Conservation (phyloP, 1,140 invertebrate genomes). For the Babylonia areolata region DNA sequence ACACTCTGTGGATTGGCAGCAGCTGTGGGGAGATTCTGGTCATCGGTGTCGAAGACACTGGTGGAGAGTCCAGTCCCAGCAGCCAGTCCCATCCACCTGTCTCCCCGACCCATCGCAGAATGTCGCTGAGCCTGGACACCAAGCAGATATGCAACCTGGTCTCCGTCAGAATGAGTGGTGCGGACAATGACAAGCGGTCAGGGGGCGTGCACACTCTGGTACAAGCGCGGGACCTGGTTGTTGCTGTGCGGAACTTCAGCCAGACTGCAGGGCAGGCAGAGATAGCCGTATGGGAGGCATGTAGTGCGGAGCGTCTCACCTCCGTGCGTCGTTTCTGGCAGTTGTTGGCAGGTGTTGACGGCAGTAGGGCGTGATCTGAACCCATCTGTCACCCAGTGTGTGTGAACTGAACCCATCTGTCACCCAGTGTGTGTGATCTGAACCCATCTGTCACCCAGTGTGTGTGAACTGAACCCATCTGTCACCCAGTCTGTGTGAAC, state of each 20-base stretch:
- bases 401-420: too few species aligned
- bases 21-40: slow-evolving; percentile 52
- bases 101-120: neutral
- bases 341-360: neutral
- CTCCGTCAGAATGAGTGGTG: slow-evolving; percentile 29
- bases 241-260: slow-evolving; percentile 42
- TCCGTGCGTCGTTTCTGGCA: slow-evolving; percentile 44
- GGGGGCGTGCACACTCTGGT: slow-evolving; percentile 43
- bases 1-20: slow-evolving; percentile 53
- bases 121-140: slow-evolving; percentile 8
- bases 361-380: too few species aligned
- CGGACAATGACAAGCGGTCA: neutral
- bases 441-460: too few species aligned
- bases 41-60: slow-evolving; percentile 35
- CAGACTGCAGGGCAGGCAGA: slow-evolving; percentile 21
- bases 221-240: slow-evolving; percentile 35
- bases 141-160: slow-evolving; percentile 28
- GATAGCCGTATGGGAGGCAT: slow-evolving; percentile 48
- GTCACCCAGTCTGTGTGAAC: too few species aligned
- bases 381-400: too few species aligned
- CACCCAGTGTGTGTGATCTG: too few species aligned
- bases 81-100: neutral
- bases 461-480: too few species aligned
- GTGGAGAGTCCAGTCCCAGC: too few species aligned
- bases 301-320: slow-evolving; percentile 23